Percentiles rank a stretch among this genome's conserved stretches.
These are phyloP conservation scores for Lateolabrax maculatus DNA, from an alignment of 2,797 vertebrate genomes.

Conservation along the genomic window DNA sequence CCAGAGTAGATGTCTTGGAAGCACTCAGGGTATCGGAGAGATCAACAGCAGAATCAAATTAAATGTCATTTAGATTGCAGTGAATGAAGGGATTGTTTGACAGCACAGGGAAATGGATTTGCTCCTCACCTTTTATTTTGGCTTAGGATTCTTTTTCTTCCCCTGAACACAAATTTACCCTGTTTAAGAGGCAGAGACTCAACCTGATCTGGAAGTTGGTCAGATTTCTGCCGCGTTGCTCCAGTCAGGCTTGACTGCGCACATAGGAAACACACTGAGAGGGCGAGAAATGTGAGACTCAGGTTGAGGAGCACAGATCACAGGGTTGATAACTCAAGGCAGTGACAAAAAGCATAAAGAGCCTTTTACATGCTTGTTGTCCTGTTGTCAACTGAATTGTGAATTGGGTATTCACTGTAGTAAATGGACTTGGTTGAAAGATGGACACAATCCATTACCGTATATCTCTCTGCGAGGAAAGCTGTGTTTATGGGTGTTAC, in stretches of 20 bases:
- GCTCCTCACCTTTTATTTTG: conserved; percentile 87
- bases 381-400: conserved; percentile 65
- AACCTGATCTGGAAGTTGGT: conserved; percentile 85
- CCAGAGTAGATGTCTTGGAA: conserved; percentile 85
- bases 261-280: conserved; percentile 83
- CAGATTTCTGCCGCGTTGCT: conserved; percentile 82
- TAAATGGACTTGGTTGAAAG: conserved; percentile 43
- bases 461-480: conserved; percentile 15
- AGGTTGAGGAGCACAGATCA: conserved; percentile 80
- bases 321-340: conserved; percentile 75
- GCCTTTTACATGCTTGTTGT: conserved; percentile 76
- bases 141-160: conserved; percentile 83
- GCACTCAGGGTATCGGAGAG: conserved; percentile 84
- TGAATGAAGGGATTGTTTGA: conserved; percentile 89
- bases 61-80: conserved; percentile 88
- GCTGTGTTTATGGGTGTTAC: conserved; percentile 20
- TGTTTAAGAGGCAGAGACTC: conserved; percentile 82
- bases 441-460: conserved; percentile 24
- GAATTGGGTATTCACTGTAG: conserved; percentile 46
- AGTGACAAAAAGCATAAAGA: conserved; percentile 83
- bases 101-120: conserved; percentile 85
- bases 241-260: conserved; percentile 81
- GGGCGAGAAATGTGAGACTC: conserved; percentile 82
- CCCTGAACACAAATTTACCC: conserved; percentile 79
- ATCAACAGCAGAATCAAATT: conserved; percentile 89